These are phyloP conservation scores for Hyla sarda DNA, from an alignment of 2,113 vertebrate species.

Conservation along the genomic window DNA sequence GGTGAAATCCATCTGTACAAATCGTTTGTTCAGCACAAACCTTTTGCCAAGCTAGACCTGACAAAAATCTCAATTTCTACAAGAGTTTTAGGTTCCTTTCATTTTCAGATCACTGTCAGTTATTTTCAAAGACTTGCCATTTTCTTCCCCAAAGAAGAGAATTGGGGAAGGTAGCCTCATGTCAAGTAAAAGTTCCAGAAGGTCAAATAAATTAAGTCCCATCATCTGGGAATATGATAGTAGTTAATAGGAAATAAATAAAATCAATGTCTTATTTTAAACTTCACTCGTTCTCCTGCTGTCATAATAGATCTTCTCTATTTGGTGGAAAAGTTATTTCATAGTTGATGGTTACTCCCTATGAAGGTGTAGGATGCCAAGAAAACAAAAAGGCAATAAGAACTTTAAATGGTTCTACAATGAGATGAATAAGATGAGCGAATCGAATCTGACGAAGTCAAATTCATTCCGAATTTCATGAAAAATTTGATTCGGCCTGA, in stretches of 20 bases:
- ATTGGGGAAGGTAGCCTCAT: background rate
- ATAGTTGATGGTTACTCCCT: conserved; percentile 4
- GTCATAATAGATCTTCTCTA: background rate
- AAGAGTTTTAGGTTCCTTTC: background rate
- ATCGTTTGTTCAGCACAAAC: background rate
- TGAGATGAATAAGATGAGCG: background rate
- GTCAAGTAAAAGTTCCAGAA: background rate
- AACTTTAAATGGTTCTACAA: background rate
- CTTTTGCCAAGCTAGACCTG: background rate
- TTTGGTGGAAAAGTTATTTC: conserved; percentile 12
- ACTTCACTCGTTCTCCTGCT: background rate
- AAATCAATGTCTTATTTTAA: background rate
- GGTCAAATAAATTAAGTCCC: background rate
- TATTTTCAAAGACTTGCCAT: background rate
- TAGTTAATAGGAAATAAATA: background rate
- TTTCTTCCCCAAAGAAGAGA: background rate
- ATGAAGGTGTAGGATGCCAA: background rate
- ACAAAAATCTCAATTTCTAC: background rate
- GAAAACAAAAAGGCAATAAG: background rate
- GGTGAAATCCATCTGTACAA: background rate
- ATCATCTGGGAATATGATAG: background rate
- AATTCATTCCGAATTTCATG: too few relatives aligned
- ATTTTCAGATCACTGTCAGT: background rate
- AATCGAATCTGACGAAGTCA: too few relatives aligned
- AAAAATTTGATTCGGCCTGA: too few relatives aligned